phyloP scores from a whole-genome alignment of 2,888 invertebrate species.

The Apotomis betuletana region DNA sequence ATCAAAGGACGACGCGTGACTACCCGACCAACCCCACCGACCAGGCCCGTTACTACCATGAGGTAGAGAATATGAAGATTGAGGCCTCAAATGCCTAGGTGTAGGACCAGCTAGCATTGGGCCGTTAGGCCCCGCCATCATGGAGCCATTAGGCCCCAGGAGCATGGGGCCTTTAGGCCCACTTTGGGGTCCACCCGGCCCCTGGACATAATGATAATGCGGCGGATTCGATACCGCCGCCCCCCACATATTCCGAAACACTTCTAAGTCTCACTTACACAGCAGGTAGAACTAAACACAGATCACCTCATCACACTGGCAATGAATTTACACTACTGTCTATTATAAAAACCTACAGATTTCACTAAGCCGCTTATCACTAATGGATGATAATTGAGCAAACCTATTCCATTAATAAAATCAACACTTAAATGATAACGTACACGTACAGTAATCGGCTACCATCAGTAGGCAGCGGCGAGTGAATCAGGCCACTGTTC shows the following conservation, averaged over 20 bases:
- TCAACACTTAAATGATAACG: constrained; percentile 64
- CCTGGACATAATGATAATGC: constrained; percentile 76
- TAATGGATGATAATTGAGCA: constrained; percentile 66
- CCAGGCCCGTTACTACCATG: constrained; percentile 82
- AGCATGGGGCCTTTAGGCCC: constrained; percentile 73
- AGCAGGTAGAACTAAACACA: constrained; percentile 53
- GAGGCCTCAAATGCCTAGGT: constrained; percentile 74
- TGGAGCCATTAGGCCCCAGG: constrained; percentile 55
- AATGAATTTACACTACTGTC: constrained; percentile 65
- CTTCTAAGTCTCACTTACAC: constrained; percentile 62
- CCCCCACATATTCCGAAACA: constrained; percentile 74
- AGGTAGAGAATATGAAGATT: constrained; percentile 81
- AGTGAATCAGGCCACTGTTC: constrained; percentile 73
- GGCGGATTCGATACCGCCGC: constrained; percentile 77
- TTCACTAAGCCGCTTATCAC: constrained; percentile 67
- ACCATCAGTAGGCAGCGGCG: constrained; percentile 57
- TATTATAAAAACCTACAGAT: constrained; percentile 61
- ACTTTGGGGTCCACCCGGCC: constrained; percentile 63
- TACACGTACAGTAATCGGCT: constrained; percentile 62
- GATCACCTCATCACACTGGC: constrained; percentile 72
- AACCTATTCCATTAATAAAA: constrained; percentile 65
- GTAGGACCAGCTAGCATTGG: constrained; percentile 54
- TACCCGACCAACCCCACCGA: constrained; percentile 83
- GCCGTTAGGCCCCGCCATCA: constrained; percentile 56
- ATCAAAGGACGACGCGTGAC: constrained; percentile 79